Evolutionary conservation across 2,113 vertebrate species (phyloP).

Genomic region (Dicentrarchus labrax): DNA sequence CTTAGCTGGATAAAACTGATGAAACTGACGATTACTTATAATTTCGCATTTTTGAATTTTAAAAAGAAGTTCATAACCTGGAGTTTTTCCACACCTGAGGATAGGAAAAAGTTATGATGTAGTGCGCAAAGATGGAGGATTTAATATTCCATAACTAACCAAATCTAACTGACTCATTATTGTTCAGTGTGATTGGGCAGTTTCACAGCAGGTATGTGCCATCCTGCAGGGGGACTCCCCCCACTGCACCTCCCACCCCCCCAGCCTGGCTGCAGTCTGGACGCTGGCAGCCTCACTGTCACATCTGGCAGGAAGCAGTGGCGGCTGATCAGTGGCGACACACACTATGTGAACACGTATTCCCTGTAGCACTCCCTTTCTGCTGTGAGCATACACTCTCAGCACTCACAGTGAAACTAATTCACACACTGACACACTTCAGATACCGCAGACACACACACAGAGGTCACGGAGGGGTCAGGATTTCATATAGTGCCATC

Average conservation of each 20-base stretch:
- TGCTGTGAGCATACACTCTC: background rate
- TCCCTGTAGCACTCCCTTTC: conserved; percentile 16
- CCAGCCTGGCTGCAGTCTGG: background rate
- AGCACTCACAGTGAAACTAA: background rate
- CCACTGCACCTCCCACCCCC: background rate
- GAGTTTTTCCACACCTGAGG: too few species aligned
- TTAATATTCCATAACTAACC: too few species aligned
- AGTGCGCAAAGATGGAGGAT: too few species aligned
- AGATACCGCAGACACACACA: background rate
- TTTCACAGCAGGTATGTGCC: conserved; percentile 9
- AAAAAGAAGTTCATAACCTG: too few species aligned
- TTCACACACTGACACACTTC: conserved; percentile 49
- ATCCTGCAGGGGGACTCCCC: background rate
- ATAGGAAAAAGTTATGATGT: too few species aligned
- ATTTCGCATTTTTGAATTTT: too few species aligned
- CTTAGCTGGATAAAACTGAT: too few species aligned
- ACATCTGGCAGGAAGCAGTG: conserved; percentile 31
- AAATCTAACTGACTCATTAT: too few species aligned
- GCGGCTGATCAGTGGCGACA: conserved; percentile 28
- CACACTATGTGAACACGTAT: conserved; percentile 6
- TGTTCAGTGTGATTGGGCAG: background rate
- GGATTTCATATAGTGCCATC: background rate
- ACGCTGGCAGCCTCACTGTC: conserved; percentile 5
- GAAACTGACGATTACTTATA: too few species aligned
- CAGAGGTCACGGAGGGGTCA: conserved; percentile 27